Conservation (phyloP, 1,140 invertebrate genomes). For the Chlorops oryzae region DNA sequence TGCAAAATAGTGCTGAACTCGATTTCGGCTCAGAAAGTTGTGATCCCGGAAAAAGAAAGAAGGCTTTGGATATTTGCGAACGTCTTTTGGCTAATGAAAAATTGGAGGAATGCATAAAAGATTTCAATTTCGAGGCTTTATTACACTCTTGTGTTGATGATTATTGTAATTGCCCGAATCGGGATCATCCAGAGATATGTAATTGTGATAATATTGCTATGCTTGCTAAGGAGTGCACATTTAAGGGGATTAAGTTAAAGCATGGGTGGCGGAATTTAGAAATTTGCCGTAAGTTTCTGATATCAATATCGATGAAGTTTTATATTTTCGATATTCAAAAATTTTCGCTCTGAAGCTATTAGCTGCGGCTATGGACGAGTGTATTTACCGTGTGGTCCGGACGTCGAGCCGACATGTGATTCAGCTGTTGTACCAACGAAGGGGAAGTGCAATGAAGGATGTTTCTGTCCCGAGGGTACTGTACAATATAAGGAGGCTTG, state of each 20-base stretch:
- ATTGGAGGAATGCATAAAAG: conserved; percentile 57
- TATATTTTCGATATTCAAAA: not conserved
- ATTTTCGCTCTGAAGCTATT: conserved; percentile 52
- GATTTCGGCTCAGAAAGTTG: conserved; percentile 33
- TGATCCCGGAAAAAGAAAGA: conserved; percentile 42
- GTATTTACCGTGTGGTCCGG: conserved; percentile 64
- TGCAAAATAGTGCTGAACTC: conserved; percentile 35
- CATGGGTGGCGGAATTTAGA: conserved; percentile 65
- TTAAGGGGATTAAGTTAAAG: conserved; percentile 57
- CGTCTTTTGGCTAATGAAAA: conserved; percentile 58
- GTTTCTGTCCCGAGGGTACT: conserved; percentile 73
- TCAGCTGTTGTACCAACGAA: conserved; percentile 38
- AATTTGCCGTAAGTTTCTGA: conserved; percentile 67
- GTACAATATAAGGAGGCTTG: conserved; percentile 69
- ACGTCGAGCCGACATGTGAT: conserved; percentile 54
- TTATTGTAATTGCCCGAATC: conserved; percentile 63
- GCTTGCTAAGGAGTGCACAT: conserved; percentile 67
- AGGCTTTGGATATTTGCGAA: conserved; percentile 58
- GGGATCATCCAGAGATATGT: conserved; percentile 56
- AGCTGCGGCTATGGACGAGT: conserved; percentile 61
- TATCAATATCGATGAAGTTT: too few species aligned
- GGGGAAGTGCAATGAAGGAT: conserved; percentile 72
- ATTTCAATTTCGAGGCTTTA: conserved; percentile 50
- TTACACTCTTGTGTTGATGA: conserved; percentile 65
- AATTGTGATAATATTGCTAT: conserved; percentile 70